Evolutionary conservation across 2,888 invertebrate genomes (phyloP).

Genomic region (Phalera bucephala): DNA sequence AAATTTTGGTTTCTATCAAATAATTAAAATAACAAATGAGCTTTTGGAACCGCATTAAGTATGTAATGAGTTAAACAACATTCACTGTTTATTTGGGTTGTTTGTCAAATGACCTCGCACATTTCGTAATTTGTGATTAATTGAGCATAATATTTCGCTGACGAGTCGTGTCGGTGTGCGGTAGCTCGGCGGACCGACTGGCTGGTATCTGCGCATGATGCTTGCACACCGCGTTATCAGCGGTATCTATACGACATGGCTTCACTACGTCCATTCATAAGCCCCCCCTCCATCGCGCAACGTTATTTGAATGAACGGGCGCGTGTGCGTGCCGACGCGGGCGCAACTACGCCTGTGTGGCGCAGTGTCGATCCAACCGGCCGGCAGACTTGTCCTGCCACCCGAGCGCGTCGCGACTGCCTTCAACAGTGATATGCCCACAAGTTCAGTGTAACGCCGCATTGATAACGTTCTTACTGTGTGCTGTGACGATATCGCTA

Average conservation of each 20-base stretch:
- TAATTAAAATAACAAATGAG: too few species aligned
- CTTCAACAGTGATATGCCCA: conserved; percentile 63
- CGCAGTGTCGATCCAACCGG: conserved; percentile 64
- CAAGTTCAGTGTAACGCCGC: conserved; percentile 61
- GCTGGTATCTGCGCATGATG: conserved; percentile 58
- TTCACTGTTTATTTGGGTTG: conserved; percentile 31
- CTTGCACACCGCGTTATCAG: conserved; percentile 69
- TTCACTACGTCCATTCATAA: conserved; percentile 82
- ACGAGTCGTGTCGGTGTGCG: conserved; percentile 15
- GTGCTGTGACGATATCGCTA: conserved; percentile 69
- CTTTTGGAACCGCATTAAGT: too few species aligned
- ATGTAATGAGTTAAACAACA: conserved; percentile 17
- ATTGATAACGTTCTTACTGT: conserved; percentile 49
- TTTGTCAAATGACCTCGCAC: conserved; percentile 27
- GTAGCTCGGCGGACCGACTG: background rate
- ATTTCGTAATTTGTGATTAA: conserved; percentile 39
- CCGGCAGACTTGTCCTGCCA: conserved; percentile 45
- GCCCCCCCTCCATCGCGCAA: conserved; percentile 56
- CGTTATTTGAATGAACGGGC: conserved; percentile 64
- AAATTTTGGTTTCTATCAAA: too few species aligned
- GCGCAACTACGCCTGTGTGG: conserved; percentile 67
- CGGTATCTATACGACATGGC: conserved; percentile 65
- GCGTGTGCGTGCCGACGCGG: conserved; percentile 64
- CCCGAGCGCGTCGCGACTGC: conserved; percentile 46
- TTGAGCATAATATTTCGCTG: conserved; percentile 38